A percentile compares a stretch with the other conserved stretches of the same genome.
These are phyloP conservation scores for Drosophila mimetica DNA, from an alignment of 2,888 invertebrate genomes.

Conservation along the genomic window DNA sequence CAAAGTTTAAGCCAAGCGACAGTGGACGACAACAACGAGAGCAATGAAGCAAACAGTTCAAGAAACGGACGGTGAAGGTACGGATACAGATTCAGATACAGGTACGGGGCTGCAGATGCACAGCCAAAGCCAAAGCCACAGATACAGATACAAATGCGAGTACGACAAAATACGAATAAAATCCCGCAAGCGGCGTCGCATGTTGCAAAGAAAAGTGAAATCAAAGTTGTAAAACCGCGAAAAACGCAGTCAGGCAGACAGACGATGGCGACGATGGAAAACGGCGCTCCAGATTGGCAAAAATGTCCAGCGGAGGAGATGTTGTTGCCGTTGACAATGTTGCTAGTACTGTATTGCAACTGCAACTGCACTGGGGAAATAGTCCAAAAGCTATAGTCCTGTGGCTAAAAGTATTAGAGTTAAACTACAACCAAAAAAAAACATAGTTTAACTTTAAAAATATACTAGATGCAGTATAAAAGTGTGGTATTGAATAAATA, in stretches of 20 bases:
- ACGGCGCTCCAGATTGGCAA: conserved; percentile 52
- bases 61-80: conserved; percentile 78
- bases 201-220: conserved; percentile 81
- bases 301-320: conserved; percentile 47
- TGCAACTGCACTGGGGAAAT: conserved; percentile 18
- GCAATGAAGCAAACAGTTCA: conserved; percentile 60
- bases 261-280: conserved; percentile 51
- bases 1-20: conserved; percentile 73
- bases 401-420: no score
- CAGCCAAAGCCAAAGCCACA: conserved; percentile 42
- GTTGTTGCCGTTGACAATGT: conserved; percentile 48
- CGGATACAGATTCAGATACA: conserved; percentile 52
- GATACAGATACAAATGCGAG: conserved; percentile 23
- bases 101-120: conserved; percentile 18
- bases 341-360: conserved; percentile 24
- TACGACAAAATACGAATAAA: conserved; percentile 20
- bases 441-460: no score
- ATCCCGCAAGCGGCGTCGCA: conserved; percentile 55
- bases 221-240: conserved; percentile 80
- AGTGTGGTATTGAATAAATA: no score
- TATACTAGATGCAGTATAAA: no score
- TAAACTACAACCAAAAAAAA: no score
- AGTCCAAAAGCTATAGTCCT: not conserved
- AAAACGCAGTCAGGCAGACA: conserved; percentile 75
- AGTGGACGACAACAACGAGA: conserved; percentile 58